Base-by-base conservation (phyloP, 2,888 invertebrate genomes). In the Eustalomyia histrio region DNA sequence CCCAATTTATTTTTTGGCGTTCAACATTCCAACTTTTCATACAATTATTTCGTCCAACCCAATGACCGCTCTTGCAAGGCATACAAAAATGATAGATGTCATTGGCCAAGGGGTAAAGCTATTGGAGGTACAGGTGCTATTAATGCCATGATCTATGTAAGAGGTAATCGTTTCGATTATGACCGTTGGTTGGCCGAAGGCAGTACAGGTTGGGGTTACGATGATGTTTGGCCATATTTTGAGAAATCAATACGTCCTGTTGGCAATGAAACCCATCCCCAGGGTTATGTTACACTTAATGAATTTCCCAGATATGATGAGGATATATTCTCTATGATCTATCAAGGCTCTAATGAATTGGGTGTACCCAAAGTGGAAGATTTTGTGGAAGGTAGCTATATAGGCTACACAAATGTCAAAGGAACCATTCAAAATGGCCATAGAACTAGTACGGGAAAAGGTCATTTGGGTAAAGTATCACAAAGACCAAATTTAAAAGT, bases 211-310 rank as follows among this genome's bases (percentile, higher is more conserved):
- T 95, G 94, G 95, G 91, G 94, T 1, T 96, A 93, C 89, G 92
- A 95, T 50, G 94, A 95, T 83, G 92, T 96, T 0, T 89, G 96
- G 47, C 94, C 94, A 0, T 96, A 96, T 88, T 96, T 96, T 87
- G 94, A 94, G 87, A 96, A 96, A 88, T 95, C 95, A 0, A 91
- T 81, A 29, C 60, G 24, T 3, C 79, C 80, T n/a, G 78, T 57
- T 10, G 83, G 80, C 29, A 81, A 83, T 47, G 21, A 47, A 9
- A 83, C 82, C 4, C 64, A 83, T 14, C 75, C 80, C 12, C 57
- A 63, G 53, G 85, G 85, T 1, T 91, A 91, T 21, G 83, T 93
- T 33, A 88, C 89, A 10, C 86, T 93, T 0, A 90, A 91, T 83
- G 39, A 84, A 64, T 89, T 88, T 80, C 89, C 89, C 33, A 86